Evolutionary conservation across 2,797 vertebrate genomes (phyloP).

Genomic region (Molossus molossus): DNA sequence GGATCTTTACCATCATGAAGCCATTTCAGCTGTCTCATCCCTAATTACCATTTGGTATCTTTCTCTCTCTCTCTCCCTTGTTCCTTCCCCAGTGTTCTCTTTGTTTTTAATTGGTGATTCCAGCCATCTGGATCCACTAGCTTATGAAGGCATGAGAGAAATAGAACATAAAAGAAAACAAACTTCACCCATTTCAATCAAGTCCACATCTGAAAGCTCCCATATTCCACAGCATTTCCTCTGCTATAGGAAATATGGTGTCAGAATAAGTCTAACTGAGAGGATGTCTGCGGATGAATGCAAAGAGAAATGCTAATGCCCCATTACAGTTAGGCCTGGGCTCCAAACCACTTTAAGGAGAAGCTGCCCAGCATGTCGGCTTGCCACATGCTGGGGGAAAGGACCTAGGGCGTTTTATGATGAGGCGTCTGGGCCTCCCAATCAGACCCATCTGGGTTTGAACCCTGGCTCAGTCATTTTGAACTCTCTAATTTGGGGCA

Average conservation of each 20-base stretch:
- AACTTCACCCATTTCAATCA: conserved; percentile 83
- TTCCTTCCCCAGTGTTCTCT: conserved; percentile 81
- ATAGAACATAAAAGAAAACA: conserved; percentile 86
- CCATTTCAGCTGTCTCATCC: conserved; percentile 90
- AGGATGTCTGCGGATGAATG: conserved; percentile 66
- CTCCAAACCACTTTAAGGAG: conserved; percentile 41
- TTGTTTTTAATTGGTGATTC: conserved; percentile 87
- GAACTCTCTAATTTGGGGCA: background rate
- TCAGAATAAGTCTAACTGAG: conserved; percentile 63
- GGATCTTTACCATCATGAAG: conserved; percentile 89
- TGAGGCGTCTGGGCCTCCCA: conserved; percentile 19
- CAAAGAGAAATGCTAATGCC: conserved; percentile 64
- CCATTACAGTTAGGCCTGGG: background rate
- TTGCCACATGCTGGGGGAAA: conserved; percentile 43
- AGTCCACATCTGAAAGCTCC: conserved; percentile 69
- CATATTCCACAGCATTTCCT: conserved; percentile 70
- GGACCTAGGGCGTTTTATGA: background rate
- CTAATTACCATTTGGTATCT: conserved; percentile 89
- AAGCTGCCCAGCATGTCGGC: background rate
- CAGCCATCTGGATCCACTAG: conserved; percentile 88
- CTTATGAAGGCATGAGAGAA: conserved; percentile 77
- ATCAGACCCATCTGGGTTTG: conserved; percentile 49
- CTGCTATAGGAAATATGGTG: conserved; percentile 69
- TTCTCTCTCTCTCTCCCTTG: conserved; percentile 75
- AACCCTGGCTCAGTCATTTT: conserved; percentile 12